Conservation (phyloP, 1,140 invertebrate species). For the Camponotus floridanus region DNA sequence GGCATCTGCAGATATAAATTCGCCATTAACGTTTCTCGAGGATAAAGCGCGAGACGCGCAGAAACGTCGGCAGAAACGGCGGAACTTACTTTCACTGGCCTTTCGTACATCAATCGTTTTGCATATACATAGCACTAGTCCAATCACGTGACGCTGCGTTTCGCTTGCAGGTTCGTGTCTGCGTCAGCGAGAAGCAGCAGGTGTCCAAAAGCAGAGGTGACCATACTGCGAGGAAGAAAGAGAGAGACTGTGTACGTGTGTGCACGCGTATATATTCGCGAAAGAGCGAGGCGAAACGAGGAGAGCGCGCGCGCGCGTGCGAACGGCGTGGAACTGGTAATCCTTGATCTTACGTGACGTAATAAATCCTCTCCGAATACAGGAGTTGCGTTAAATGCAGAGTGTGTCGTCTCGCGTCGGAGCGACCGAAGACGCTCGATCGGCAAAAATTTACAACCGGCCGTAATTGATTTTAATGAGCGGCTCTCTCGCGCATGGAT, state of each 20-base stretch:
- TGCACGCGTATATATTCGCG: not conserved
- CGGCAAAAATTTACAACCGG: constrained; percentile 36
- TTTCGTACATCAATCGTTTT: constrained; percentile 44
- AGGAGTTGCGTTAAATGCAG: constrained; percentile 47
- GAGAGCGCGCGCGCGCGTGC: not conserved
- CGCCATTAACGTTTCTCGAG: constrained; percentile 34
- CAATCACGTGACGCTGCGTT: constrained; percentile 54
- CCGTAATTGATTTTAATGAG: constrained; percentile 57
- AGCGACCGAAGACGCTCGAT: constrained; percentile 10
- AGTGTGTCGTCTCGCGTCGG: constrained; percentile 23
- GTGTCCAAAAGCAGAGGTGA: constrained; percentile 62
- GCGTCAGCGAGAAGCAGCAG: constrained; percentile 61
- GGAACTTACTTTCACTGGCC: constrained; percentile 49
- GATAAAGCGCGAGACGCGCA: constrained; percentile 18
- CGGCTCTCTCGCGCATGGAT: constrained; percentile 15
- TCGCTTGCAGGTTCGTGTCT: constrained; percentile 46
- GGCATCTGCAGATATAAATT: not conserved
- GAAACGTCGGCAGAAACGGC: constrained; percentile 31
- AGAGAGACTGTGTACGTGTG: not conserved
- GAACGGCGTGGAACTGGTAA: constrained; percentile 47
- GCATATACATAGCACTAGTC: constrained; percentile 39
- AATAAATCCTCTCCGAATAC: constrained; percentile 51
- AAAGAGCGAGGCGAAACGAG: not conserved
- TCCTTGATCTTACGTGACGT: constrained; percentile 60
- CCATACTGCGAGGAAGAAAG: constrained; percentile 22